Conservation (phyloP, 2,113 vertebrate species). For the Alethe diademata region DNA sequence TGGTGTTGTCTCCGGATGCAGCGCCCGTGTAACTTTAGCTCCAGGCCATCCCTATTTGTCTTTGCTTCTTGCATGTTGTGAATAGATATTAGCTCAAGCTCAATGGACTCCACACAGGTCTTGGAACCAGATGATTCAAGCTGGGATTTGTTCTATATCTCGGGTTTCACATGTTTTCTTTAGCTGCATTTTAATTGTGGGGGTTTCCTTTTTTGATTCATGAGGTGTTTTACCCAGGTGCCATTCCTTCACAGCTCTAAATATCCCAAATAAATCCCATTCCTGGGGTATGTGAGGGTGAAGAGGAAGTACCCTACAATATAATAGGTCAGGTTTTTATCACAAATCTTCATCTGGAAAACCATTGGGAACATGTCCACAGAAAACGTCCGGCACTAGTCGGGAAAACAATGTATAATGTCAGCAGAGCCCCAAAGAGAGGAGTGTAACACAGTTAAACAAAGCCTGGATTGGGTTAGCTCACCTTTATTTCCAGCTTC, state of each 20-base stretch:
- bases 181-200: constrained; percentile 36
- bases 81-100: constrained; percentile 59
- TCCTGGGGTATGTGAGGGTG: background rate
- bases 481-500: background rate
- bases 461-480: background rate
- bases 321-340: background rate
- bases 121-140: constrained; percentile 56
- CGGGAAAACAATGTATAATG: background rate
- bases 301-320: background rate
- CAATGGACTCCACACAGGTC: constrained; percentile 28
- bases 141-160: constrained; percentile 67
- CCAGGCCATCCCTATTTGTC: background rate
- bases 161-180: constrained; percentile 37
- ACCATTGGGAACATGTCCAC: background rate
- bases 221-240: background rate
- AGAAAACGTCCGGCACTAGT: background rate
- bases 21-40: background rate
- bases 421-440: background rate
- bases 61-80: constrained; percentile 54
- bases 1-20: rapidly evolving
- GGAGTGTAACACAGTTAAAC: background rate
- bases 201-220: background rate
- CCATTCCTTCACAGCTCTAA: background rate
- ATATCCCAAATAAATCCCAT: background rate
- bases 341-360: background rate